Evolutionary conservation across 2,113 vertebrate species (phyloP), one percentile per base, ranked within the genome.

Genomic region (Oncorhynchus tshawytscha): DNA sequence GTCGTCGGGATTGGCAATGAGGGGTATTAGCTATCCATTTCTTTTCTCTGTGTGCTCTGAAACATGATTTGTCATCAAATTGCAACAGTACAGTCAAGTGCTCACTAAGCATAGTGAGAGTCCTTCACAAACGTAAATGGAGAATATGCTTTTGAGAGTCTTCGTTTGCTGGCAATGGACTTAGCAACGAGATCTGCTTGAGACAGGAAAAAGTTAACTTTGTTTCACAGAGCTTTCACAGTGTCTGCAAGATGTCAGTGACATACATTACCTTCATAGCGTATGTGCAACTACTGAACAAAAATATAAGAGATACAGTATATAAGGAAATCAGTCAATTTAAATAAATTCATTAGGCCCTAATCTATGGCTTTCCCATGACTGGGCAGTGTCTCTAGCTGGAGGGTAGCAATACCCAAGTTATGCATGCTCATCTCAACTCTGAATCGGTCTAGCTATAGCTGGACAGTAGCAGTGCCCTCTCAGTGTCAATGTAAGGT

Each of bases 11-110:
- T 76, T 75, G 78, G 77, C 68, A 88, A 79, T 76, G 72, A 29
- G 81, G 75, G 84, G 80, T 83, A 83, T 85, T 81, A 84, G 79
- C 80, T 82, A 84, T 89, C 85, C 45, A 73, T 68, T 16, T 57
- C 24, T 66, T 79, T 80, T 34, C 25, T 76, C 74, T 84, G 69
- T 70, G 77, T 67, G 82, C 70, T 83, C 77, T 74, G 81, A 68
- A 22, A 79, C 60, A 64, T 27, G 73, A 24, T 81, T 76, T 82
- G 74, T 86, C 73, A 78, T 73, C 4, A 20, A 70, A 78, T 20
- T 12, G 54, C 76, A 75, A 83, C 67, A 73, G 76, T 25, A 39
- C 64, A 13, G 60, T 25, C 24, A 25, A n/a, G 59, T 71, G 77
- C 69, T 81, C 31, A 6, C 16, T 73, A 66, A 79, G 59, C 39